Evolutionary conservation across 1,140 invertebrate species (phyloP).

Genomic region (Eulimnadia texana): DNA sequence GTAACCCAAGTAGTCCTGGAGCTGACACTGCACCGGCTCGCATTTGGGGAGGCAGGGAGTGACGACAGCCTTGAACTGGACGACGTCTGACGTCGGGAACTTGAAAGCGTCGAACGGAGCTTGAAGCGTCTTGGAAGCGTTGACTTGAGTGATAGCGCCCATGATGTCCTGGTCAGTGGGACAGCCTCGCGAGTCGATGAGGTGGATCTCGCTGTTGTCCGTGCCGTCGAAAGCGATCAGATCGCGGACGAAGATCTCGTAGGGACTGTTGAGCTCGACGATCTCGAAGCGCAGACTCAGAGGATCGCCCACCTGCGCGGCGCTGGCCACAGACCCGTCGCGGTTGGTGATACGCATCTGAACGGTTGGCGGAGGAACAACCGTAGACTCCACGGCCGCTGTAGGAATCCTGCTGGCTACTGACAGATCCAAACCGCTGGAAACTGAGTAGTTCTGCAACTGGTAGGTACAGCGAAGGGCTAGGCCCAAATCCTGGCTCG

Average conservation of each 20-base stretch:
- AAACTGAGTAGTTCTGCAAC: conserved; percentile 34
- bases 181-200: conserved; percentile 36
- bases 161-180: conserved; percentile 37
- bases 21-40: conserved; percentile 33
- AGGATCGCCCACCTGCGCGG: conserved; percentile 35
- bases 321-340: conserved; percentile 31
- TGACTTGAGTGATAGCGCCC: conserved; percentile 29
- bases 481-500: conserved; percentile 36
- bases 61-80: conserved; percentile 39
- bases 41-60: conserved; percentile 37
- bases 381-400: conserved; percentile 30
- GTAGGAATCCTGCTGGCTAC: conserved; percentile 26
- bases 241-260: conserved; percentile 40
- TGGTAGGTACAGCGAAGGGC: conserved; percentile 37
- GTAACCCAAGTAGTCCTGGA: conserved; percentile 31
- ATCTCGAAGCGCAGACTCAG: conserved; percentile 37
- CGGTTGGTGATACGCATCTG: conserved; percentile 37
- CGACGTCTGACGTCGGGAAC: conserved; percentile 38
- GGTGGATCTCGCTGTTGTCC: conserved; percentile 34
- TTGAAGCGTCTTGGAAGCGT: conserved; percentile 29
- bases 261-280: conserved; percentile 33
- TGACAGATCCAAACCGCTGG: conserved; percentile 31
- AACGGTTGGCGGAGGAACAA: conserved; percentile 37
- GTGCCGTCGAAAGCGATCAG: conserved; percentile 38
- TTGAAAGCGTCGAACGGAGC: conserved; percentile 42